Percentiles rank a stretch among this genome's conserved stretches.
These are phyloP conservation scores for Cryptocheilus praepositus DNA, from an alignment of 2,888 invertebrate genomes.

Conservation along the genomic window DNA sequence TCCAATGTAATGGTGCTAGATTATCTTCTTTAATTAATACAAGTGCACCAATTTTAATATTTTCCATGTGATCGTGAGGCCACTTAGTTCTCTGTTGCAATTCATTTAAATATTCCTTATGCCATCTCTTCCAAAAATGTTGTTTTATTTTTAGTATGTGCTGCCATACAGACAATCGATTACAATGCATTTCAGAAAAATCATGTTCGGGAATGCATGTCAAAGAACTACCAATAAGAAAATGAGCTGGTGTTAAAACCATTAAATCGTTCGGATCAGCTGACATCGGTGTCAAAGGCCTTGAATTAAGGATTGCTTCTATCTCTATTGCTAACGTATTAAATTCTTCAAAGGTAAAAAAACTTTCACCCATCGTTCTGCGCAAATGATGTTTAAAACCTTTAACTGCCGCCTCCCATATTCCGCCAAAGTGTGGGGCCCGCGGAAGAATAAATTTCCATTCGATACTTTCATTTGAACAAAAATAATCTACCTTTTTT, in stretches of 20 bases:
- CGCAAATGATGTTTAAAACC: slow-evolving; percentile 57
- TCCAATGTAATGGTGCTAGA: too few species aligned
- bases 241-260: slow-evolving; percentile 24
- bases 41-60: too few species aligned
- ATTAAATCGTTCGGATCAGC: slow-evolving; percentile 41
- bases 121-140: slow-evolving; percentile 17
- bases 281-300: slow-evolving; percentile 38
- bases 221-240: slow-evolving; percentile 43
- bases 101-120: slow-evolving; percentile 13
- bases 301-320: slow-evolving; percentile 47
- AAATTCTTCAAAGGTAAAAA: slow-evolving; percentile 29
- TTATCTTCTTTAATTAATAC: too few species aligned
- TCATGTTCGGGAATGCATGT: slow-evolving; percentile 40
- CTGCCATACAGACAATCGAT: slow-evolving; percentile 23
- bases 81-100: too few species aligned
- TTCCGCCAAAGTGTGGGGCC: slow-evolving; percentile 54
- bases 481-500: too few species aligned
- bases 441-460: slow-evolving; percentile 49
- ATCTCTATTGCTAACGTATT: slow-evolving; percentile 37
- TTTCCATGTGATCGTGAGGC: too few species aligned
- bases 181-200: background rate
- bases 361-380: slow-evolving; percentile 41
- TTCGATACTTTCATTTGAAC: too few species aligned
- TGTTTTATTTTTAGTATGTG: slow-evolving; percentile 1
- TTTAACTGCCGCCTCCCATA: slow-evolving; percentile 39